These are phyloP conservation scores for Phymastichus coffea DNA, from an alignment of 1,140 invertebrate genomes.

Conservation along the genomic window DNA sequence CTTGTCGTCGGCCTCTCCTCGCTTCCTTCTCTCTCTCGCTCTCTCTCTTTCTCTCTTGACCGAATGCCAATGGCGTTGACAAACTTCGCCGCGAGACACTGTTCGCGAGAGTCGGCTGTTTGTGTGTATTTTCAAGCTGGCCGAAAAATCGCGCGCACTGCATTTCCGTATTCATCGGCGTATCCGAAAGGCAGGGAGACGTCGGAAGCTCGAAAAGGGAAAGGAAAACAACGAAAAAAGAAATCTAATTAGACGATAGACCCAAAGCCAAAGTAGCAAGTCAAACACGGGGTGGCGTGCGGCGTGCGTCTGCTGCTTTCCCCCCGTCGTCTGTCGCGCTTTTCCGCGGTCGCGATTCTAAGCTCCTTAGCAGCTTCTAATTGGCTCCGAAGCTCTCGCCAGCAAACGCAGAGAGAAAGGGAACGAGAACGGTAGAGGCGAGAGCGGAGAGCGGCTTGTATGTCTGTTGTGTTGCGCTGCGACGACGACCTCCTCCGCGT, in stretches of 20 bases:
- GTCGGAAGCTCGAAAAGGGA: no score
- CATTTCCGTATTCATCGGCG: no score
- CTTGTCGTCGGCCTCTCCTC: no score
- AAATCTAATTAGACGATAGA: no score
- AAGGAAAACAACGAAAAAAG: no score
- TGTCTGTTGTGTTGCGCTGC: not conserved
- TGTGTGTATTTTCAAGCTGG: no score
- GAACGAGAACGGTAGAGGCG: not conserved
- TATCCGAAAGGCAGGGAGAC: no score
- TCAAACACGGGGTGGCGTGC: no score
- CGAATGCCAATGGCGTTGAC: not conserved
- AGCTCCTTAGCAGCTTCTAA: constrained; percentile 27
- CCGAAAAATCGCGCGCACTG: no score
- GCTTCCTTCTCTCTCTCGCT: not conserved
- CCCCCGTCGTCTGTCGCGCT: not conserved
- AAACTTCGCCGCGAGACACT: not conserved
- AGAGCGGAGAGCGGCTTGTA: not conserved
- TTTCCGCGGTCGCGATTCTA: constrained; percentile 17
- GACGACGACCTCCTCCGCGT: constrained; percentile 8
- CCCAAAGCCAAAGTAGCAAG: no score
- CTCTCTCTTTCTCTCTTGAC: not conserved
- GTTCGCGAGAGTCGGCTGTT: no score
- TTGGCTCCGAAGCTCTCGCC: constrained; percentile 19
- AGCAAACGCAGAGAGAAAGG: not conserved
- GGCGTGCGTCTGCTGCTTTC: not conserved